Evolutionary conservation across 2,797 vertebrate species (phyloP).

Genomic region (Cuniculus paca): DNA sequence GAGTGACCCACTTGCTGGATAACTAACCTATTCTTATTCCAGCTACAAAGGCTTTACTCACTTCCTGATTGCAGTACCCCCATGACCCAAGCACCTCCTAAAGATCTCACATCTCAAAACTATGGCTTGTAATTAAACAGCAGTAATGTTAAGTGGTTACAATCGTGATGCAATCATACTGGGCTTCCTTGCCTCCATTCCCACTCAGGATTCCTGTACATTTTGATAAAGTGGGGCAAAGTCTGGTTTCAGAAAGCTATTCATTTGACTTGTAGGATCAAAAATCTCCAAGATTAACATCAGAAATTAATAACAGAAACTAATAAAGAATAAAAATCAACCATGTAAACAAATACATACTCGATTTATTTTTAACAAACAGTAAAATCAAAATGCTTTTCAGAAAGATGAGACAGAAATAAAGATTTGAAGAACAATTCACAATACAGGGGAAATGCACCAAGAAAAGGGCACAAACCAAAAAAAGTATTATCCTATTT

Average conservation of each 20-base stretch:
- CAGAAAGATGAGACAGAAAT: neutral
- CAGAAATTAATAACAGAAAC: conserved; percentile 40
- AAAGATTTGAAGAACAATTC: neutral
- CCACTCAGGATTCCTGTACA: neutral
- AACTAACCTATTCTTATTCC: neutral
- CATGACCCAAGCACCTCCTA: no score
- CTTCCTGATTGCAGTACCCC: neutral
- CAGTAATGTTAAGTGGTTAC: neutral
- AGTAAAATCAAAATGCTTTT: neutral
- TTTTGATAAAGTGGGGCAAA: neutral
- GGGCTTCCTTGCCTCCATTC: neutral
- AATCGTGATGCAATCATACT: neutral
- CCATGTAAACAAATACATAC: neutral
- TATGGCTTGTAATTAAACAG: neutral
- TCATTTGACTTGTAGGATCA: neutral
- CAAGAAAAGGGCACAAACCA: neutral
- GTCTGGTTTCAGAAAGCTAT: neutral
- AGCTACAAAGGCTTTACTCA: neutral
- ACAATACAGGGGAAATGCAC: neutral
- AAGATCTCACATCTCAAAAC: neutral
- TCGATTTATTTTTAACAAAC: conserved; percentile 9
- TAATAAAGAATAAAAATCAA: neutral
- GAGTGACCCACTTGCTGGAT: neutral
- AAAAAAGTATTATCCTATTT: neutral
- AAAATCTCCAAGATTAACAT: conserved; percentile 48